phyloP scores from a whole-genome alignment of 2,113 vertebrate species.

The Bufo gargarizans region DNA sequence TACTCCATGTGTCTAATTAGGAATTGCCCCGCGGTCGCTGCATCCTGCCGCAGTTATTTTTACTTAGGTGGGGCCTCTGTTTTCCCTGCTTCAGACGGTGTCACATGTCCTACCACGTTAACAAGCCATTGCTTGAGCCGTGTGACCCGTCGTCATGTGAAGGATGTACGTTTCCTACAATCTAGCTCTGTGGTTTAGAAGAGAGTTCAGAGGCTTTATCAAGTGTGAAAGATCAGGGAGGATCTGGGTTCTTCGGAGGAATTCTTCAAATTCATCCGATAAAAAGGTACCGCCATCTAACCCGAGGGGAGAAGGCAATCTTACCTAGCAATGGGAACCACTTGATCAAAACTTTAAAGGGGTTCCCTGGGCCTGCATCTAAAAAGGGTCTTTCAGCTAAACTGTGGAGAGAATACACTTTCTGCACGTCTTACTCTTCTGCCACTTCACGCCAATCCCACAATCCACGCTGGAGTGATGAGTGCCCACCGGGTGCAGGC shows the following conservation, averaged over 20 bases:
- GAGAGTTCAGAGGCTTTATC: background rate
- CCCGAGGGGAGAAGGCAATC: background rate
- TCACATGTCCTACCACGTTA: constrained; percentile 10
- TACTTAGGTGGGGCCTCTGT: background rate
- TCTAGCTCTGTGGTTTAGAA: background rate
- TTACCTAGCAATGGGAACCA: background rate
- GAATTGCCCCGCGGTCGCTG: background rate
- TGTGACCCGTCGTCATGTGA: constrained; percentile 9
- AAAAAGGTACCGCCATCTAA: background rate
- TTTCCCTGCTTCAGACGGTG: background rate
- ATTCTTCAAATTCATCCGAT: background rate
- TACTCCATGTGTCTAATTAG: background rate
- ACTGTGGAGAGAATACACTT: too few species aligned
- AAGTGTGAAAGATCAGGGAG: background rate
- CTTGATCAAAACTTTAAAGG: too few species aligned
- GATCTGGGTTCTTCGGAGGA: background rate
- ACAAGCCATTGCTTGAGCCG: background rate
- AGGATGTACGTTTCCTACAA: background rate
- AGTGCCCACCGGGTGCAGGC: too few species aligned
- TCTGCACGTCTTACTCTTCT: too few species aligned
- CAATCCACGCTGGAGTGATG: too few species aligned
- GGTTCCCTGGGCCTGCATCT: too few species aligned
- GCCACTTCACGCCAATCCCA: too few species aligned
- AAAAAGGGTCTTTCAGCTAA: too few species aligned
- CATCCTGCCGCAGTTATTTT: constrained; percentile 5